Conservation (phyloP, 2,113 vertebrate species). For the Dipodomys spectabilis region DNA sequence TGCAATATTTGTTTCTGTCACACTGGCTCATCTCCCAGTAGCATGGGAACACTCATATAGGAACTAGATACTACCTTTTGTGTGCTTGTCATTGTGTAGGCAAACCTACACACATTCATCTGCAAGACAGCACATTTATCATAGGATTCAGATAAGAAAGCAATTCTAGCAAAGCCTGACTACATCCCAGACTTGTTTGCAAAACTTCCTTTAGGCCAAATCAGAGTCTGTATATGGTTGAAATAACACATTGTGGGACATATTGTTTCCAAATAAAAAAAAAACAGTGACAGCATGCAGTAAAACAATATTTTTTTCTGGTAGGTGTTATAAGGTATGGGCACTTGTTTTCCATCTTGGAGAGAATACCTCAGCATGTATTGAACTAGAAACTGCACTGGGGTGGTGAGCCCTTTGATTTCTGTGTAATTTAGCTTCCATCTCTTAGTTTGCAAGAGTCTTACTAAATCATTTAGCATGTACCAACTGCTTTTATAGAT, state of each 20-base stretch:
- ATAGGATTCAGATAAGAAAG: not conserved
- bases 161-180: not conserved
- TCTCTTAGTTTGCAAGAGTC: not conserved
- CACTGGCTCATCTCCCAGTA: not conserved
- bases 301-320: not conserved
- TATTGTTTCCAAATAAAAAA: not conserved
- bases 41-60: not conserved
- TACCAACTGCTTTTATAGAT: slow-evolving; percentile 7
- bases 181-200: not conserved
- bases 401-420: not conserved
- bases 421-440: not conserved
- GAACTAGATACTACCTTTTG: not conserved
- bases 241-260: not conserved
- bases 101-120: not conserved
- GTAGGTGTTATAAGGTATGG: not conserved
- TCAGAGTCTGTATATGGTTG: not conserved
- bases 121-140: not conserved
- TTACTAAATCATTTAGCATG: not conserved
- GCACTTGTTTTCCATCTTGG: not conserved
- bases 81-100: not conserved
- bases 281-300: not conserved
- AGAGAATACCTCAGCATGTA: not conserved
- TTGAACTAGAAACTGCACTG: not conserved
- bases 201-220: not conserved
- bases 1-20: too few species aligned